Conservation (phyloP, 2,888 invertebrate genomes). For the Plagiodera versicolora region DNA sequence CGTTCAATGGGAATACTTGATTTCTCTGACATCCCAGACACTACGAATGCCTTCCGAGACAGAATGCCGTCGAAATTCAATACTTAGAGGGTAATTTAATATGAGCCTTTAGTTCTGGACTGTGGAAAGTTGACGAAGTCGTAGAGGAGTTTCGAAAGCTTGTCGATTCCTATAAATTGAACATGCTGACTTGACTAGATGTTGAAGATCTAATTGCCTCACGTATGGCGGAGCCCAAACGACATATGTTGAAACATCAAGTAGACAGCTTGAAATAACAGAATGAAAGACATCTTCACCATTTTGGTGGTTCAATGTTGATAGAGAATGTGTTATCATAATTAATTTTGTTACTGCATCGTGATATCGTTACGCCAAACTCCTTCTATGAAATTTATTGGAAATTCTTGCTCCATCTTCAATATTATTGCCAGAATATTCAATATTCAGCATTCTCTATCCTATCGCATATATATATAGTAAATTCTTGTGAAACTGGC, state of each 20-base stretch:
- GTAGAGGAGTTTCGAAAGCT: constrained; percentile 13
- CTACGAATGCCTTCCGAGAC: not conserved
- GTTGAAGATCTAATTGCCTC: constrained; percentile 11
- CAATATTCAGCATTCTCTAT: not conserved
- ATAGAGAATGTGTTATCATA: too few relatives aligned
- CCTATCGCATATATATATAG: not conserved
- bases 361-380: too few relatives aligned
- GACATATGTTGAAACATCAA: not conserved
- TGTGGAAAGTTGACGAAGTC: constrained; percentile 26
- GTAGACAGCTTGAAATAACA: not conserved
- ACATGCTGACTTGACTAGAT: constrained; percentile 4
- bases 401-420: not conserved
- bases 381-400: too few relatives aligned
- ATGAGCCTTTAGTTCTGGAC: constrained; percentile 19
- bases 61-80: constrained; percentile 18
- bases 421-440: not conserved
- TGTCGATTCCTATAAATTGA: constrained; percentile 13
- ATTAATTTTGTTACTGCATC: too few relatives aligned
- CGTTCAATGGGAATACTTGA: not conserved
- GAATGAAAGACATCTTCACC: too few relatives aligned
- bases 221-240: not conserved
- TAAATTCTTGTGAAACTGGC: not conserved
- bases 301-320: too few relatives aligned
- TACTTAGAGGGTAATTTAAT: constrained; percentile 22
- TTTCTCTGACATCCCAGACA: constrained; percentile 5